Evolutionary conservation across 2,888 invertebrate genomes (phyloP), one percentile per base, ranked within the genome.

Genomic region (Andricus quercusramuli): DNA sequence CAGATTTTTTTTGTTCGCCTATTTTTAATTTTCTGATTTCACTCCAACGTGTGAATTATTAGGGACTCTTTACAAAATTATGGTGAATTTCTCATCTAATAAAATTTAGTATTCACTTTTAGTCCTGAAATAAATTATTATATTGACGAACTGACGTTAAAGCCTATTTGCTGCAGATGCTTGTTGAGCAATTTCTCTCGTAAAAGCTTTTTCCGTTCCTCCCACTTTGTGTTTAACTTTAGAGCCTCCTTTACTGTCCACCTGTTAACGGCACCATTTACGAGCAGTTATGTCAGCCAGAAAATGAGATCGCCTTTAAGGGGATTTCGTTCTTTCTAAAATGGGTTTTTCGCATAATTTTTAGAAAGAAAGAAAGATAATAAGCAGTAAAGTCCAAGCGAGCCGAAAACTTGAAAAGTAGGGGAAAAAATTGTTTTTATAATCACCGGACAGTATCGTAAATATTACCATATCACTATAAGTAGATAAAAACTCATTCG

Each of bases 251-350:
- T 74, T 56, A 74, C 74, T 74, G 74, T 56, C 74, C 56, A 74
- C 56, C 56, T 74, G 74, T 74, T 74, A 74, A 74, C 70, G 29
- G 56, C 74, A 74, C 56, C 74, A 56, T 74, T 74, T 56, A 74
- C 74, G 74, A 56, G 74, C 56, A 25, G 51, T 74, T 74, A 74
- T 51, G 56, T 51, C 74, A 51, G 51, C 51, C 74, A 51, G 74
- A 74, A 74, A 74, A 74, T 74, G 74, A 74, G 51, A 74, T 56
- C 51, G 74, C 51, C 56, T 47, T 51, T 74, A 29, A 74, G 25
- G 20, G n/a, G 3, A 47, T 44, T 25, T 22, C 9, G 51, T 37
- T 32, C n/a, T 32, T 32, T 29, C 32, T 56, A 22, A 41, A 66
- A 66, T 66, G 66, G 3, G 66, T 22, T 66, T n/a, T 4, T 41